Percentiles rank a stretch among this genome's conserved stretches.
phyloP scores from a whole-genome alignment of 1,140 invertebrate species.

The Helicoverpa armigera region DNA sequence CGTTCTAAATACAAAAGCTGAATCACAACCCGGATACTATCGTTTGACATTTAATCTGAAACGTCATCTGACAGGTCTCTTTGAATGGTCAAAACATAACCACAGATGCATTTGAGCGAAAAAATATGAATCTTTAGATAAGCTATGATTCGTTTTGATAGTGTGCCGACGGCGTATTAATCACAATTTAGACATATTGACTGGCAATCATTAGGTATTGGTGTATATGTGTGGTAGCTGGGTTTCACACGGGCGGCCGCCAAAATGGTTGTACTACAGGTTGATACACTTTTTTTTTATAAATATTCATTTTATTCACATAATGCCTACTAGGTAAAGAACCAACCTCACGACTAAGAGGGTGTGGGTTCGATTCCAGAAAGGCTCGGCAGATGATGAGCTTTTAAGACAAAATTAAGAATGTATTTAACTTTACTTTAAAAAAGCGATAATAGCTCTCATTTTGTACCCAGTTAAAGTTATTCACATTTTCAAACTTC shows the following conservation, averaged over 20 bases:
- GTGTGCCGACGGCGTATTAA: slow-evolving; percentile 66
- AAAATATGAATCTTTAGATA: slow-evolving; percentile 52
- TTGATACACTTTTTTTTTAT: slow-evolving; percentile 41
- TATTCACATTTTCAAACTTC: too few species aligned
- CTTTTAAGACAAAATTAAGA: too few species aligned
- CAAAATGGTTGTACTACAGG: slow-evolving; percentile 62
- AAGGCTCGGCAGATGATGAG: too few species aligned
- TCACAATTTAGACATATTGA: slow-evolving; percentile 80
- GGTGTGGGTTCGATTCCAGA: too few species aligned
- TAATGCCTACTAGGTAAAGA: too few species aligned
- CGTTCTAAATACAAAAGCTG: slow-evolving; percentile 7
- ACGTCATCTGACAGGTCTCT: slow-evolving; percentile 67
- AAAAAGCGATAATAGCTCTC: too few species aligned
- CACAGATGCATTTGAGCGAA: slow-evolving; percentile 57
- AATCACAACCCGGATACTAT: slow-evolving; percentile 9
- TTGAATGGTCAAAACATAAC: slow-evolving; percentile 66
- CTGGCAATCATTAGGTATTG: slow-evolving; percentile 66
- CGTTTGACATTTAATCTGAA: slow-evolving; percentile 52
- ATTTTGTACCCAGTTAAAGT: background rate
- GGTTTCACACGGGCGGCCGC: slow-evolving; percentile 67
- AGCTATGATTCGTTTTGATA: slow-evolving; percentile 54
- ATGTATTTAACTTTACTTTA: too few species aligned
- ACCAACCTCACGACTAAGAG: too few species aligned
- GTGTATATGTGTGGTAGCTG: slow-evolving; percentile 63
- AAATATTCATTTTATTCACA: too few species aligned